Evolutionary conservation across 2,113 vertebrate species (phyloP).

Genomic region (Lophura nycthemera): DNA sequence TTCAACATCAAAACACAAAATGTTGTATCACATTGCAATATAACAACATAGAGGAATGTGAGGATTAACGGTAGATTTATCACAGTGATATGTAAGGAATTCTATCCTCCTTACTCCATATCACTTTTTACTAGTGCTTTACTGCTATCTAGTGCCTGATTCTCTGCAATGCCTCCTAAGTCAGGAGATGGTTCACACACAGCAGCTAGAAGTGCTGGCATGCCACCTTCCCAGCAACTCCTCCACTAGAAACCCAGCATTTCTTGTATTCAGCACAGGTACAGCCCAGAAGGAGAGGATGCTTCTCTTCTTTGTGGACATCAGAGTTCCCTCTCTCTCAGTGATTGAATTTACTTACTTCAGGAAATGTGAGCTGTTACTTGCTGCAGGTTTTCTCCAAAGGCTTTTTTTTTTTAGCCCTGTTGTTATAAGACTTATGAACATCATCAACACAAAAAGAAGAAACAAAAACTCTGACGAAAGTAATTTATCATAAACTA

Average conservation of each 20-base stretch:
- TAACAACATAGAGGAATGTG: neutral
- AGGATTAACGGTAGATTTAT: neutral
- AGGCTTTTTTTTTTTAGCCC: neutral
- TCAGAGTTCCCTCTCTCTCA: neutral
- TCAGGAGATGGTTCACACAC: neutral
- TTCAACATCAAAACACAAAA: neutral
- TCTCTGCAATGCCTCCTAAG: neutral
- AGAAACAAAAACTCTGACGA: neutral
- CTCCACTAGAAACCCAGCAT: accelerated
- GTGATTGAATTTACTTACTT: neutral
- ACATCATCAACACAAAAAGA: neutral
- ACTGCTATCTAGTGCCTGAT: accelerated
- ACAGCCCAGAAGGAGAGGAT: neutral
- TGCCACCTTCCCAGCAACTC: neutral
- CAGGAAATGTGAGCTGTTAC: accelerated
- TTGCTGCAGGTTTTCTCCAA: neutral
- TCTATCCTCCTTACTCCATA: neutral
- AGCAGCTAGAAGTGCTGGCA: accelerated
- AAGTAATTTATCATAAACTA: neutral
- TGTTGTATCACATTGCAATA: neutral
- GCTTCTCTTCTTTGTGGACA: neutral
- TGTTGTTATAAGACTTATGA: neutral
- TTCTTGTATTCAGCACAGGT: accelerated
- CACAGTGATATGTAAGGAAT: neutral
- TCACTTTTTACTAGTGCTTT: neutral